Conservation (phyloP, 2,797 vertebrate species). For the Pangasius djambal region DNA sequence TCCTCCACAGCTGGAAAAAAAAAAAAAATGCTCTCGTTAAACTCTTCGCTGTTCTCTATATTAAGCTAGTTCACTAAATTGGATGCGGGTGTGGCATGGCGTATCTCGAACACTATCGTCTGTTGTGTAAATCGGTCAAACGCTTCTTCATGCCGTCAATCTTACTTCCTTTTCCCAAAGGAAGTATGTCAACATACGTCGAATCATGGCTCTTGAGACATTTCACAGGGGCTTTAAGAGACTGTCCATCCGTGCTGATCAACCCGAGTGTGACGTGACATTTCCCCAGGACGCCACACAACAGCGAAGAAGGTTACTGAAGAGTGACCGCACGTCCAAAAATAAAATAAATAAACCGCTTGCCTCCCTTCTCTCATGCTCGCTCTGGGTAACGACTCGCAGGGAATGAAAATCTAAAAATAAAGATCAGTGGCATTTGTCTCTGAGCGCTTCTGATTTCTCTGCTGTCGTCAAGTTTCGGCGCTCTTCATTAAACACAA, state of each 20-base stretch:
- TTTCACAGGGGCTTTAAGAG: background rate
- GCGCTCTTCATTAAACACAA: constrained; percentile 62
- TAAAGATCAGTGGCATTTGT: constrained; percentile 36
- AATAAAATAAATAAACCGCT: background rate
- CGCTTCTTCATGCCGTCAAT: background rate
- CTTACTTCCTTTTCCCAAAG: background rate
- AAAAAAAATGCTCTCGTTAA: background rate
- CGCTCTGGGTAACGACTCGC: constrained; percentile 17
- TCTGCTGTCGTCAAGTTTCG: constrained; percentile 42
- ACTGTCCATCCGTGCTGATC: constrained; percentile 40
- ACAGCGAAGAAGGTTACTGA: constrained; percentile 54
- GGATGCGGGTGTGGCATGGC: background rate
- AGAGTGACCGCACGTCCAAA: background rate
- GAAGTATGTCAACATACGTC: background rate
- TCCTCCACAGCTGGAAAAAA: background rate
- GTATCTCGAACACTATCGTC: background rate
- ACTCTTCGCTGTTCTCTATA: background rate
- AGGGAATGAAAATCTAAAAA: constrained; percentile 28
- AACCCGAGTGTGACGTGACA: constrained; percentile 68
- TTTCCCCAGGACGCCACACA: constrained; percentile 65
- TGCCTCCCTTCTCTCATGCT: constrained; percentile 41
- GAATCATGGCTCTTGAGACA: background rate
- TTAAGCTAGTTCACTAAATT: background rate
- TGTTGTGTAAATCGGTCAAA: background rate
- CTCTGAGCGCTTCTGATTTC: constrained; percentile 17